A percentile compares a stretch with the other conserved stretches of the same genome.
These are phyloP conservation scores for Lasioglossum marginatum DNA, from an alignment of 2,888 invertebrate genomes.

Conservation along the genomic window DNA sequence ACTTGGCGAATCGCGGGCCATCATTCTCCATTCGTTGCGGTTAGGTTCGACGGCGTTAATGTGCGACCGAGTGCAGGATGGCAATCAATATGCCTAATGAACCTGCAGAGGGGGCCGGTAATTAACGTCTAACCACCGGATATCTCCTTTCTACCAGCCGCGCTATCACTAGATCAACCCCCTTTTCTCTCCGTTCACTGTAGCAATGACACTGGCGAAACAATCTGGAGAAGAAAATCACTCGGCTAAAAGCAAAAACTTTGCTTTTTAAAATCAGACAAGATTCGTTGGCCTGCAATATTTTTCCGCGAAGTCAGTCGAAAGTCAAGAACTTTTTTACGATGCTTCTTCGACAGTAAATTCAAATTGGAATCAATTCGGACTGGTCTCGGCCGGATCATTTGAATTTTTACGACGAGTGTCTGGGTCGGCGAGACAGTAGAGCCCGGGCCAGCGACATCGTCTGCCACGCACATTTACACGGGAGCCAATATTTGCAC, in stretches of 20 bases:
- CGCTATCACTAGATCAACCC: not conserved
- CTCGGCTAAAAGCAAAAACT: not conserved
- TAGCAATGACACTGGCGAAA: not conserved
- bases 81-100: conserved; percentile 12
- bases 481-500: conserved; percentile 66
- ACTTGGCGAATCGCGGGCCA: not conserved
- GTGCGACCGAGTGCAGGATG: not conserved
- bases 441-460: not conserved
- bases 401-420: not conserved
- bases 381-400: not conserved
- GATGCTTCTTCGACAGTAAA: not conserved
- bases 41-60: not conserved
- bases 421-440: not conserved
- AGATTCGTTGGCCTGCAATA: not conserved
- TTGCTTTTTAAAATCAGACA: not conserved
- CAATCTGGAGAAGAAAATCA: not conserved
- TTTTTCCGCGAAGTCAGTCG: not conserved
- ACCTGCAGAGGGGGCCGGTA: not conserved
- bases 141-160: not conserved
- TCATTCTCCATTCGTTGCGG: conserved; percentile 9
- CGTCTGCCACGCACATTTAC: conserved; percentile 49
- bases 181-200: not conserved
- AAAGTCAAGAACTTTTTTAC: not conserved
- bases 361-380: not conserved
- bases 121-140: conserved; percentile 13